Base-by-base conservation (phyloP, 2,888 invertebrate species). In the Cephus rjabovi region DNA sequence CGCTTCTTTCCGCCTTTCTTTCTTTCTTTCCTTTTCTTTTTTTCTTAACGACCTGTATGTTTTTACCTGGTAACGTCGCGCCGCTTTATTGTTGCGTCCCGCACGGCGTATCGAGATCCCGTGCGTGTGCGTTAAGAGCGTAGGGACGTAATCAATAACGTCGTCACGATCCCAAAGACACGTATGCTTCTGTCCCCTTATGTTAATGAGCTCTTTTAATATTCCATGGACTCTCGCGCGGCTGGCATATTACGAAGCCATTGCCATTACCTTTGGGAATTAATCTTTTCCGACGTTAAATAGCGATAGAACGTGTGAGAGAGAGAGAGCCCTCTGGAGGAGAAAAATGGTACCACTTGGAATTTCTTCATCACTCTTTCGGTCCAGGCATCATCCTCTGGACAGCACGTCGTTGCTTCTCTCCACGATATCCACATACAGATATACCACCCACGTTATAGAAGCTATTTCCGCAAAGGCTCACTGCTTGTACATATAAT, bases 151-250 rank as follows among this genome's bases (percentile, higher is more conserved):
- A 90, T 90, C 90, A 89, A 90, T 90, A 90, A 90, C 86, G 88
- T 87, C 87, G 88, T 90, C 90, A 90, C 90, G 90, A 89, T 87
- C 87, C 83, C 82, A 81, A 84, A 84, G 87, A 89, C 90, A 87
- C 87, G 86, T 88, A 89, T 87, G 85, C 84, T 85, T 84, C 86
- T 87, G 88, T 89, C 86, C 87, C 87, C 87, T 89, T 88, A 89
- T 90, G 90, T 86, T 90, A 90, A 90, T 89, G 83, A 86, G 84
- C 87, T 85, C 85, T 90, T 89, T 90, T 89, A 90, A 89, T 90
- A 90, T 90, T 90, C 90, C 83, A 84, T 83, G 81, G 81, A 83
- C 81, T 30, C 74, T 34, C 74, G 33, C 33, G 33, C 74, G 74
- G n/a, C 34, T 35, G 74, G 33, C 70, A 33, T 70, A 70, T 70